Evolutionary conservation across 2,888 invertebrate genomes (phyloP), one percentile per base, ranked within the genome.

Genomic region (Galeruca laticollis): DNA sequence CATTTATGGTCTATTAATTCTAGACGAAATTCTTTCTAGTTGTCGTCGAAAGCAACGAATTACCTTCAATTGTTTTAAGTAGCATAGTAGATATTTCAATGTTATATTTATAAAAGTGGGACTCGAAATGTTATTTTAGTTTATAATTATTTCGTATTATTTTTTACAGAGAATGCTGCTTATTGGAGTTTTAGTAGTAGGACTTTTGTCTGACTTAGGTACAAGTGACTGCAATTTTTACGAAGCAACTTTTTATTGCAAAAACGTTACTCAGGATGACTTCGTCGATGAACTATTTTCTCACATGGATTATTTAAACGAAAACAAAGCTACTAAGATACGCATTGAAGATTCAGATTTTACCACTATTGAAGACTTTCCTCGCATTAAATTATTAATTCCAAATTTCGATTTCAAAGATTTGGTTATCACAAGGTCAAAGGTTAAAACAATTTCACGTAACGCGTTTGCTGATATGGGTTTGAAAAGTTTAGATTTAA

Each of bases 401-500:
- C 52, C 43, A 43, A 43, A 43, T 43, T 43, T 47, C 49, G 2
- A 2, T 10, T n/a, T 47, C 3, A 15, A 43, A 21, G 18, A 20
- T 47, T n/a, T 52, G 26, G 26, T n/a, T 11, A 52, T 52, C 21
- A 52, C 26, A 2, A 52, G 52, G n/a, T 52, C 52, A 13, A 52
- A 13, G 3, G n/a, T 52, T 13, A 11, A 59, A 33, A 6, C 5
- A 1, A 43, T 70, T 15, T 20, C 31, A n/a, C 40, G 57, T 15
- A 6, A 60, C n/a, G 67, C 70, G 8, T 70, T 70, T 43, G 35
- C 59, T 10, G 52, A 43, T 33, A 18, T 61, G 6, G 11, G n/a
- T 18, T 51, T 70, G 9, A 26, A 35, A n/a, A 59, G 43, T 8
- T 35, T 70, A 31, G 62, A 70, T 52, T 33, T 70, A 20, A 70